Base-by-base conservation (phyloP, 2,888 invertebrate species). In the Hypselothyrea guttata region DNA sequence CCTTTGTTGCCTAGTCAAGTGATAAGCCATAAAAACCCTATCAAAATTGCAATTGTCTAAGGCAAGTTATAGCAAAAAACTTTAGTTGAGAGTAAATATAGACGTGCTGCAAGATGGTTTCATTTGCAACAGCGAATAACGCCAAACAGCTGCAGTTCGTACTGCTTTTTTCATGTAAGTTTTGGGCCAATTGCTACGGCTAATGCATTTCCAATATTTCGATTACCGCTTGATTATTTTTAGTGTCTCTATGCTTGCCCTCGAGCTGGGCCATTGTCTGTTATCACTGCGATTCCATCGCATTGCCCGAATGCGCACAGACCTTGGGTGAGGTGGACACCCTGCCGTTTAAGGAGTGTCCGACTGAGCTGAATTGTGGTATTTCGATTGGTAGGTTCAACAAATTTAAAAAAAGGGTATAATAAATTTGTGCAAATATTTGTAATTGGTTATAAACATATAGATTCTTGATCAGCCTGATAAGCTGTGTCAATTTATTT, bases 261-360 rank as follows among this genome's bases (percentile, higher is more conserved):
- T 47, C 42, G 7, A 11, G 15, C 11, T 38, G 49, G 35, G 84
- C 70, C 11, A 84, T 86, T 61, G 73, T 84, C 16, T 88, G 88
- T 61, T 87, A 88, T 65, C 85, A 82, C 54, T 88, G 88, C 66
- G 87, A 88, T 62, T 88, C 88, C 5, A 74, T 88, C 47, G 71
- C 74, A 1, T 16, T 82, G 38, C 66, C 77, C 28, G 78, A 72
- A 48, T 88, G 88, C 58, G 83, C 88, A 7, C 79, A 75, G 47
- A 77, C 82, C 5, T 59, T 88, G 11, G 77, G 83, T 11, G 78
- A 83, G 48, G 70, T 81, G 51, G 74, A 60, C 1, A 31, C 64
- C 4, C 31, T 88, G 31, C 87, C 87, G 11, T 84, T 59, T 12
- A 74, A 71, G 28, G 76, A 75, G 4, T 88, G 88, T 40, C 11